Conservation (phyloP, 2,113 vertebrate genomes). For the Pelecanoides urinatrix region DNA sequence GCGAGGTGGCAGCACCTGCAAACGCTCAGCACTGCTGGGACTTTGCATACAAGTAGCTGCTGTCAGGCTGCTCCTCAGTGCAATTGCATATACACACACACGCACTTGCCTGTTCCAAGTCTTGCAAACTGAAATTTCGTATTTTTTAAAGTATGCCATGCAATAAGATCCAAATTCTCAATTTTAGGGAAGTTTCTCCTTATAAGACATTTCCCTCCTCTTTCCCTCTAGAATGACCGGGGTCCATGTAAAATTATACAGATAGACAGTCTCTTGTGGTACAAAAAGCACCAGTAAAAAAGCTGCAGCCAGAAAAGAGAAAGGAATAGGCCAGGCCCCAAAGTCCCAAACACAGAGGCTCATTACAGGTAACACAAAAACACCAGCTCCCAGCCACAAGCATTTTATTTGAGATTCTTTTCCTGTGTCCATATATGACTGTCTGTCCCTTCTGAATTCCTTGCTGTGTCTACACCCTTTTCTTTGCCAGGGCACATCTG, state of each 20-base stretch:
- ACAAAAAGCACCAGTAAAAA: neutral
- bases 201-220: neutral
- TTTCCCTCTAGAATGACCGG: neutral
- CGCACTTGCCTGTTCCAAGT: neutral
- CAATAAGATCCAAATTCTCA: neutral
- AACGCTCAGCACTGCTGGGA: neutral
- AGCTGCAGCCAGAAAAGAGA: neutral
- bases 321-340: neutral
- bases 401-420: conserved; percentile 32
- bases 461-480: conserved; percentile 28
- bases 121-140: neutral
- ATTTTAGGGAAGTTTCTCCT: neutral
- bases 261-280: neutral
- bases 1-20: neutral
- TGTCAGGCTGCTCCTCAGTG: neutral
- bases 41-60: neutral
- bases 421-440: neutral
- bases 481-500: conserved; percentile 60
- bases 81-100: too few relatives aligned
- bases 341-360: neutral
- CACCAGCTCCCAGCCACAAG: conserved; percentile 1
- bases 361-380: conserved; percentile 21
- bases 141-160: neutral
- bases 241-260: neutral
- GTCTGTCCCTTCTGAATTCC: conserved; percentile 34